A percentile compares a stretch with the other conserved stretches of the same genome.
phyloP scores from a whole-genome alignment of 2,113 vertebrate genomes.

The Cochlearius cochlearius region DNA sequence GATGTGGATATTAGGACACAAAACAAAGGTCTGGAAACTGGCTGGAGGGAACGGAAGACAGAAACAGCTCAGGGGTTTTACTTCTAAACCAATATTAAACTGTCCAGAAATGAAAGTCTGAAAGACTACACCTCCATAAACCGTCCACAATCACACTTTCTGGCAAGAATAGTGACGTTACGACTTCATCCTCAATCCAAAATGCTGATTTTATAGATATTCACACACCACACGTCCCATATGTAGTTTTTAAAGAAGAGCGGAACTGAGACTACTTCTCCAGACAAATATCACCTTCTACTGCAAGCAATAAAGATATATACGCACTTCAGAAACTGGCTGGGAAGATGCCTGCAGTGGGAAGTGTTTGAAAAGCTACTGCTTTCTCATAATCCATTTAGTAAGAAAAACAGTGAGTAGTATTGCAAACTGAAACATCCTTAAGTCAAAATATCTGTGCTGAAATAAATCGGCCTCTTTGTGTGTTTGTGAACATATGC shows the following conservation, averaged over 20 bases:
- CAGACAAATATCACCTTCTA: background rate
- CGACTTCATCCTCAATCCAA: background rate
- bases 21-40: background rate
- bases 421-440: background rate
- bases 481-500: background rate
- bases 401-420: background rate
- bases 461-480: background rate
- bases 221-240: background rate
- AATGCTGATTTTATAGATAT: background rate
- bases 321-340: background rate
- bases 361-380: background rate
- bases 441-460: background rate
- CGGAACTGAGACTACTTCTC: background rate
- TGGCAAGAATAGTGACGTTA: background rate
- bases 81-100: background rate
- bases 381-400: background rate
- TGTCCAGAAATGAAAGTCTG: background rate
- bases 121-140: background rate
- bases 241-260: background rate
- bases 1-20: background rate
- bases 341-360: background rate
- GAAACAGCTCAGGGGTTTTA: background rate
- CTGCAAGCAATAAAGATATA: background rate
- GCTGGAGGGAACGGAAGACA: background rate
- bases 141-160: background rate